Conservation (phyloP, 2,888 invertebrate species). For the Metallyticus violacea region DNA sequence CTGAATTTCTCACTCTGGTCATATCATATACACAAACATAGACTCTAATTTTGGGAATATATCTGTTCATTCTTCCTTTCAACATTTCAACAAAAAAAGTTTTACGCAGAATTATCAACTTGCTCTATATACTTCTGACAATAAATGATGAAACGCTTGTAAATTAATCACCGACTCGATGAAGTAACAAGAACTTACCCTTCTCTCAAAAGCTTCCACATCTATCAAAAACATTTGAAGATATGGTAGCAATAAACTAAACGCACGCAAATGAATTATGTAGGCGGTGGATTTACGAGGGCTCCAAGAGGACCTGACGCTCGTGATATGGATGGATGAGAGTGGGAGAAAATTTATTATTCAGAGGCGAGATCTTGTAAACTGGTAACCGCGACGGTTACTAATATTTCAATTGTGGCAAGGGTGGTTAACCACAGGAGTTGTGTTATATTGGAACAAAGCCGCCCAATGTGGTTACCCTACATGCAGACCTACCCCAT, state of each 20-base stretch:
- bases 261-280: not conserved
- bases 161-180: not conserved
- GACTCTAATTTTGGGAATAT: too few relatives aligned
- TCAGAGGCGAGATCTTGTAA: not conserved
- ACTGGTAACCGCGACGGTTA: not conserved
- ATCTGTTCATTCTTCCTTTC: too few relatives aligned
- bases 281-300: not conserved
- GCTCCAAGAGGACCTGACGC: not conserved
- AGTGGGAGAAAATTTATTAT: not conserved
- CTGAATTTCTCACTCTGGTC: too few relatives aligned
- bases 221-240: not conserved
- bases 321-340: not conserved
- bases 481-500: too few relatives aligned
- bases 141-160: not conserved
- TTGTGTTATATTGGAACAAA: not conserved
- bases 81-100: too few relatives aligned
- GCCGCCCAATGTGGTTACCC: not conserved
- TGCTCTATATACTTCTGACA: too few relatives aligned
- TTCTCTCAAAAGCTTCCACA: not conserved
- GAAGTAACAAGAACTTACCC: not conserved
- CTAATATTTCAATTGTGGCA: not conserved
- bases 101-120: too few relatives aligned
- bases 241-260: not conserved
- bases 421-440: not conserved
- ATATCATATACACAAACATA: too few relatives aligned